Conservation (phyloP, 2,888 invertebrate species). For the Elegia similella region DNA sequence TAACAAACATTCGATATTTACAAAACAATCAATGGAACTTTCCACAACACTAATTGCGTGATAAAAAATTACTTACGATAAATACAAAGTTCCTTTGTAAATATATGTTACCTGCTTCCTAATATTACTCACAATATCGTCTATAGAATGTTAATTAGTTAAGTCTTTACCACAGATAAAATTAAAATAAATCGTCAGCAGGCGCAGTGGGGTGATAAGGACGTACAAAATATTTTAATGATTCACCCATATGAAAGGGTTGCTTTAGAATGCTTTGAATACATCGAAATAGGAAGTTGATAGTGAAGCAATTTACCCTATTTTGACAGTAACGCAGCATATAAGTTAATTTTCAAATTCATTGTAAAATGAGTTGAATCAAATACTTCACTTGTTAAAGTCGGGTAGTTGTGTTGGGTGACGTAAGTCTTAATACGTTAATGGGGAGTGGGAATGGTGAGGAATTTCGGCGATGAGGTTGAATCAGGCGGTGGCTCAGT, state of each 20-base stretch:
- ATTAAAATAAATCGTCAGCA: conserved; percentile 19
- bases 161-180: conserved; percentile 47
- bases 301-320: neutral
- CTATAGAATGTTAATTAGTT: conserved; percentile 71
- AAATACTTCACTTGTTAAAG: no score
- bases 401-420: no score
- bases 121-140: conserved; percentile 31
- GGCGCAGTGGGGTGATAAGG: conserved; percentile 11
- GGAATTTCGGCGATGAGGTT: no score
- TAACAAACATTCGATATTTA: neutral
- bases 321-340: neutral
- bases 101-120: conserved; percentile 11
- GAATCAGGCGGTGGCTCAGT: no score
- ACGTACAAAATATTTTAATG: conserved; percentile 15
- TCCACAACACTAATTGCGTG: conserved; percentile 3
- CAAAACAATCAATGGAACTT: conserved; percentile 1
- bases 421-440: no score
- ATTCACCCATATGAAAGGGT: conserved; percentile 8
- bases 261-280: neutral
- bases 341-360: no score
- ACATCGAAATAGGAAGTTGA: neutral
- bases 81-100: neutral
- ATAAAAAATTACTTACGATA: conserved; percentile 1
- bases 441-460: no score
- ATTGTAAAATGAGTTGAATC: no score